phyloP scores from a whole-genome alignment of 2,113 vertebrate species.

The Clarias magur region DNA sequence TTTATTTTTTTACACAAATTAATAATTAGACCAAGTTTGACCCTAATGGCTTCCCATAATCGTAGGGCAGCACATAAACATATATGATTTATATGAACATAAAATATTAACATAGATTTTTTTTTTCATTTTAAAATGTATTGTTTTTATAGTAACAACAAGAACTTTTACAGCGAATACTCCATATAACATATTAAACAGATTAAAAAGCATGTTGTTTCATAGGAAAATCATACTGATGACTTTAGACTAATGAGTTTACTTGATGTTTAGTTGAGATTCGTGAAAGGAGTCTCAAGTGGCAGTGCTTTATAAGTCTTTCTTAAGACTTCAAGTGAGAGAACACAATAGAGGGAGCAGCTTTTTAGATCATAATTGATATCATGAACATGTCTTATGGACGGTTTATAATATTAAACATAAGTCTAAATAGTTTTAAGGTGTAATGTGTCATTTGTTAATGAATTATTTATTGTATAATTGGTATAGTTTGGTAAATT shows the following conservation, averaged over 20 bases:
- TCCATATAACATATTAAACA: no score
- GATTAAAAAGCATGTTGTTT: neutral
- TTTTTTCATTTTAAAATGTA: no score
- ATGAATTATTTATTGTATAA: neutral
- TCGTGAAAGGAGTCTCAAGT: neutral
- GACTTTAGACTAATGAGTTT: no score
- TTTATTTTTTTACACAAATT: no score
- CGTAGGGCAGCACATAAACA: no score
- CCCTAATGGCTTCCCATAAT: no score
- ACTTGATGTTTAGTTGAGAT: neutral
- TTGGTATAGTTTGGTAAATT: neutral
- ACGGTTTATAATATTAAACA: neutral
- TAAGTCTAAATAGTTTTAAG: neutral
- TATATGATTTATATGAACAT: no score
- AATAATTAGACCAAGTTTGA: no score
- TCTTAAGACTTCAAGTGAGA: neutral
- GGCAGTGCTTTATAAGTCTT: neutral
- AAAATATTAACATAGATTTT: no score
- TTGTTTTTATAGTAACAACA: no score
- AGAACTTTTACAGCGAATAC: no score
- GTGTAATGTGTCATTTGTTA: neutral
- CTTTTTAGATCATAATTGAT: neutral
- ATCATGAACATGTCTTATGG: neutral
- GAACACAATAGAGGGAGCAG: neutral
- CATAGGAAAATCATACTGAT: neutral